Percentiles rank a stretch among this genome's conserved stretches.
These are phyloP conservation scores for Clarias batrachus DNA, from an alignment of 2,113 vertebrate genomes.

Conservation along the genomic window DNA sequence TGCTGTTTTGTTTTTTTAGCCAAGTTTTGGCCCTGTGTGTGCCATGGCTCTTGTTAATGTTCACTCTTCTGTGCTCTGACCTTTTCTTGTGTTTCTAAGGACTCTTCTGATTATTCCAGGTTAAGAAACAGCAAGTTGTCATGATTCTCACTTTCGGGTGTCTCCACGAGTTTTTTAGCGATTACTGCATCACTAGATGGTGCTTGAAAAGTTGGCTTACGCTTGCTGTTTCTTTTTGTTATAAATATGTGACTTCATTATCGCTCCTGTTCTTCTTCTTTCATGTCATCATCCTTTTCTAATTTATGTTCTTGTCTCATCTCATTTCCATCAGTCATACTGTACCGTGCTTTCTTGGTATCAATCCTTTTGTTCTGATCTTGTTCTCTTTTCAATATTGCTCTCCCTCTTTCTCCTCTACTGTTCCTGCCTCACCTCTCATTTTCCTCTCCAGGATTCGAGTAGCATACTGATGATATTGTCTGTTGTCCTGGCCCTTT, in stretches of 20 bases:
- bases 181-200: neutral
- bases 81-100: neutral
- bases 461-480: conserved; percentile 74
- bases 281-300: neutral
- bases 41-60: neutral
- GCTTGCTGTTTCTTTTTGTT: neutral
- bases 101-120: neutral
- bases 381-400: neutral
- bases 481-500: conserved; percentile 70
- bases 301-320: neutral
- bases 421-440: conserved; percentile 30
- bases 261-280: neutral
- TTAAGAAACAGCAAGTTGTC: neutral
- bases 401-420: neutral
- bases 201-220: neutral
- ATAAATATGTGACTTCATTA: neutral
- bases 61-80: neutral
- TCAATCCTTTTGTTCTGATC: neutral
- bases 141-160: neutral
- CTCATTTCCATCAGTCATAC: neutral
- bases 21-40: neutral
- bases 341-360: neutral
- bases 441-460: conserved; percentile 47
- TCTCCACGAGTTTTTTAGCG: neutral
- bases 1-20: neutral